Conservation (phyloP, 2,797 vertebrate species). For the Myripristis jacobus region DNA sequence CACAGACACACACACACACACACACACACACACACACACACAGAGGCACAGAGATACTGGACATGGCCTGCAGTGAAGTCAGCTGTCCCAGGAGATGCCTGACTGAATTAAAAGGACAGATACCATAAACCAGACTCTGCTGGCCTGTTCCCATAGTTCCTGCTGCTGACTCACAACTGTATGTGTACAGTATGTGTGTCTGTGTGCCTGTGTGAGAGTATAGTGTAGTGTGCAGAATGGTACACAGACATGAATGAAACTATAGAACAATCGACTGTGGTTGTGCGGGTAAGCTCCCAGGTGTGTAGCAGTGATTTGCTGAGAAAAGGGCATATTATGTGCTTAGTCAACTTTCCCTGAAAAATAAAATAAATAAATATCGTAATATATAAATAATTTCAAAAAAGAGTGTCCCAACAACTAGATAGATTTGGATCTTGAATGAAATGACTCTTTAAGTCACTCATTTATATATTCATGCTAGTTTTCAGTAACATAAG, state of each 20-base stretch:
- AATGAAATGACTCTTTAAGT: no score
- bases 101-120: constrained; percentile 67
- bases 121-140: constrained; percentile 62
- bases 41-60: constrained; percentile 22
- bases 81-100: constrained; percentile 64
- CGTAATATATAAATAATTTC: no score
- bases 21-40: constrained; percentile 11
- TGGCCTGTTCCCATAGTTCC: constrained; percentile 51
- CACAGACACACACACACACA: constrained; percentile 13
- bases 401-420: no score
- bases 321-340: no score
- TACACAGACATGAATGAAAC: constrained; percentile 2
- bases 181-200: constrained; percentile 27
- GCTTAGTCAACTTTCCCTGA: no score
- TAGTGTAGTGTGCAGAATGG: constrained; percentile 16
- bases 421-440: no score
- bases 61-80: constrained; percentile 53
- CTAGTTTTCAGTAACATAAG: neutral
- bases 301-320: no score
- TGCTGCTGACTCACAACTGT: constrained; percentile 57
- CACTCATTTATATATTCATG: neutral
- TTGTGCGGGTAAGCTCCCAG: no score
- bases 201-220: constrained; percentile 28
- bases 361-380: no score
- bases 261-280: neutral